Evolutionary conservation across 2,888 invertebrate species (phyloP).

Genomic region (Agriopis leucophaearia): DNA sequence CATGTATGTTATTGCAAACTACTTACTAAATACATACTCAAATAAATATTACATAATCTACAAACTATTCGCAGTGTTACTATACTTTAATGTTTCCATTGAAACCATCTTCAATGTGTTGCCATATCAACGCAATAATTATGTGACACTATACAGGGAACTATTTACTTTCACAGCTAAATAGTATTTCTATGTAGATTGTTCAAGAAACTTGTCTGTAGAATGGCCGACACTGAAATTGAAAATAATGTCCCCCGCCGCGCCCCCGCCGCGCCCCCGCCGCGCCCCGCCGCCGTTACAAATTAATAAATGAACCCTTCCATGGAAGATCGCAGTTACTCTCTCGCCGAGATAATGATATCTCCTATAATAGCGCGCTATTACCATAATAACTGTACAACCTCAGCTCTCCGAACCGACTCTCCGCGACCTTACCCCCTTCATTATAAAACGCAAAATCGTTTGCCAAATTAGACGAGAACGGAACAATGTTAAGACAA

Average conservation of each 20-base stretch:
- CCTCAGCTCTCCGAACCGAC: slow-evolving; percentile 20
- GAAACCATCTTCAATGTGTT: not conserved
- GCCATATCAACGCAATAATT: not conserved
- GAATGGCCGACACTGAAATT: slow-evolving; percentile 49
- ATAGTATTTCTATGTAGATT: not conserved
- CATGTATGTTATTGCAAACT: not conserved
- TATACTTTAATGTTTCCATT: not conserved
- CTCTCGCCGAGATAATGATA: slow-evolving; percentile 60
- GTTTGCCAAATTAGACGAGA: slow-evolving; percentile 12
- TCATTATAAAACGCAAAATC: slow-evolving; percentile 26
- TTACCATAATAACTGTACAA: slow-evolving; percentile 65
- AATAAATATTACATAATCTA: no score
- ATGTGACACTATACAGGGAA: not conserved
- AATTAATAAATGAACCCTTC: slow-evolving; percentile 65
- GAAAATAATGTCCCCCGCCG: slow-evolving; percentile 53
- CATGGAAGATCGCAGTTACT: slow-evolving; percentile 52
- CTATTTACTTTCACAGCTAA: not conserved
- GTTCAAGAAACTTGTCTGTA: slow-evolving; percentile 19
- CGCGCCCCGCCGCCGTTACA: slow-evolving; percentile 31
- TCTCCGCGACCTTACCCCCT: slow-evolving; percentile 28
- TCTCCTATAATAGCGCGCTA: slow-evolving; percentile 62
- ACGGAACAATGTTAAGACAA: slow-evolving; percentile 39
- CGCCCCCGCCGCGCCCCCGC: slow-evolving; percentile 22
- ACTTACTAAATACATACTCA: no score
- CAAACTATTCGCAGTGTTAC: no score